Evolutionary conservation across 2,888 invertebrate genomes (phyloP), one percentile per base, ranked within the genome.

Genomic region (Phanerotoma sp.): DNA sequence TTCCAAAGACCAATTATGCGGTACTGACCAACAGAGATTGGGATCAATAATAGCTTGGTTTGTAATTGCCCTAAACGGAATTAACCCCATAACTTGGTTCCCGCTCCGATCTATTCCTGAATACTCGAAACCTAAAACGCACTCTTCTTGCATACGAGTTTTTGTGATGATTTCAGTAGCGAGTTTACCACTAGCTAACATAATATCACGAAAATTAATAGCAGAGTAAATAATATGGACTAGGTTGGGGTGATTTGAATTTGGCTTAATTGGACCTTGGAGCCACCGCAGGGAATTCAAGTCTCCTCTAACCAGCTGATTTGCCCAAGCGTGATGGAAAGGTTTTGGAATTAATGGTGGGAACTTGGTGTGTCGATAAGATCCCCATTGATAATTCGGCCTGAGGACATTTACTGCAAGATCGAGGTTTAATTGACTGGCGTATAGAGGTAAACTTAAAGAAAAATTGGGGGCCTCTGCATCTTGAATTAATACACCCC

Each of bases 121-220:
- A 63, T 83, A 82, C 64, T 90, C 89, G 58, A 88, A 84, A 0
- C 89, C 89, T 62, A 86, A 80, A 0, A 86, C 82, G 64, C 83
- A 84, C 61, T 85, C 86, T 63, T 90, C 84, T 9, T 82, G 79
- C 20, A 83, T 70, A n/a, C 87, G 80, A 1, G 81, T 82, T 25
- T 82, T 81, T 0, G 89, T 89, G 1, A 92, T 85, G 1, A 91
- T 84, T 72, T 96, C 96, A 0, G 86, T 84, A 6, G 90, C 86
- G 5, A 97, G 83, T 69, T 93, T 93, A 2, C 95, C 96, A 1
- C 92, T 92, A 0, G 96, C 93, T 1, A 93, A 81, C 97, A 97
- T 96, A 0, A 97, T 82, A 75, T 97, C 97, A 69, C 93, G 86
- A 85, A 96, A 97, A 79, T 97, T 98, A 11, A 97, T 75, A 0